Percentiles rank a stretch among this genome's conserved stretches.
phyloP scores from a whole-genome alignment of 2,797 vertebrate genomes.

The Sebastes itinus region DNA sequence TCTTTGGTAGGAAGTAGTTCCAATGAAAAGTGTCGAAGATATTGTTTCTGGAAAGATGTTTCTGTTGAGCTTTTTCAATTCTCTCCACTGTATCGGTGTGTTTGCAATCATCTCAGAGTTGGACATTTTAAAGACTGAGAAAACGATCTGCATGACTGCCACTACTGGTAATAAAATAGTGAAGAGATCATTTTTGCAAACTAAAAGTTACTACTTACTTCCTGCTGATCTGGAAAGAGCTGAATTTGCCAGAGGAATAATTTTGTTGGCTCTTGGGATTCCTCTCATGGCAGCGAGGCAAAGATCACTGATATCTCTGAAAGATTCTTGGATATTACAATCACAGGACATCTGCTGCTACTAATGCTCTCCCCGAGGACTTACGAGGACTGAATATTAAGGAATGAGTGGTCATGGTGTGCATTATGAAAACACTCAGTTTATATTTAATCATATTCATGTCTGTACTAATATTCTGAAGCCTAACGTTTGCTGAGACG shows the following conservation, averaged over 20 bases:
- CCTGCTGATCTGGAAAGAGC: not conserved
- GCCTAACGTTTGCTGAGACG: not conserved
- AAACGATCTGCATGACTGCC: not conserved
- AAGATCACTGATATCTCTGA: slow-evolving; percentile 43
- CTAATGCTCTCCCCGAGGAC: slow-evolving; percentile 50
- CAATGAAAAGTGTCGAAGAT: not conserved
- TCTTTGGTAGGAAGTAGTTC: not conserved
- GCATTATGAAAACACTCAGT: slow-evolving; percentile 16
- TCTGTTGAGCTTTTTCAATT: not conserved
- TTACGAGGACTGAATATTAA: slow-evolving; percentile 35
- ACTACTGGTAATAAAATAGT: not conserved
- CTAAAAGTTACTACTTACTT: not conserved
- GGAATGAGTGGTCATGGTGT: slow-evolving; percentile 7
- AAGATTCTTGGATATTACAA: slow-evolving; percentile 58
- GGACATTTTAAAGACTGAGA: not conserved
- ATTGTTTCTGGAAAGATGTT: not conserved
- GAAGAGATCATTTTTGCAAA: not conserved
- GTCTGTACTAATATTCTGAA: not conserved
- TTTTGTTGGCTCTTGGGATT: slow-evolving; percentile 29
- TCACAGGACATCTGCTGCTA: slow-evolving; percentile 61
- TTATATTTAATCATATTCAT: not conserved
- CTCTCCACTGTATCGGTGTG: not conserved
- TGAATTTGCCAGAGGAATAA: not conserved
- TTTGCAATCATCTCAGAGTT: not conserved
- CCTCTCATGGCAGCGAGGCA: slow-evolving; percentile 29